Evolutionary conservation across 2,113 vertebrate genomes (phyloP).

Genomic region (Leiothrix lutea): DNA sequence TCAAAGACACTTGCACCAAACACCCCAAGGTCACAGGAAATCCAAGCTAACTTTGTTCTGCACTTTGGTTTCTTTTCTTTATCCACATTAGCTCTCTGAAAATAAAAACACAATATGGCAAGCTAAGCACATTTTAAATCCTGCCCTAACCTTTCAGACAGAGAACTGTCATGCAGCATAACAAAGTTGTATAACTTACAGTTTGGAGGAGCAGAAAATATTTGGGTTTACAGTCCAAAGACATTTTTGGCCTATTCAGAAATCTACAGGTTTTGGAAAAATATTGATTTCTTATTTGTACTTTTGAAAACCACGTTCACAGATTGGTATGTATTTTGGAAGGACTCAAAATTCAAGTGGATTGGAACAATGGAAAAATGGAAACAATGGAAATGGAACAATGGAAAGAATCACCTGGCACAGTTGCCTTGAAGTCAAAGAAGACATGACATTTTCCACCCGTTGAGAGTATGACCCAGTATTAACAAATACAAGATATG

Average conservation of each 20-base stretch:
- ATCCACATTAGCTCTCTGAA: neutral
- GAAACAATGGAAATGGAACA: neutral
- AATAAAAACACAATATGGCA: neutral
- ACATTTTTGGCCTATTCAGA: neutral
- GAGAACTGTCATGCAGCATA: neutral
- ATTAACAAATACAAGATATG: neutral
- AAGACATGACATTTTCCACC: neutral
- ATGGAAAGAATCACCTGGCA: neutral
- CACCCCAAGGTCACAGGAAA: neutral
- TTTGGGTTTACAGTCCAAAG: neutral
- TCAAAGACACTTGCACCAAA: neutral
- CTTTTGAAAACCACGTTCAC: neutral
- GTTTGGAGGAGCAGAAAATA: neutral
- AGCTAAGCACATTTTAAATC: neutral
- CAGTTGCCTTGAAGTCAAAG: neutral
- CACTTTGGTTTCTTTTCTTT: neutral
- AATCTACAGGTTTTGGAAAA: neutral
- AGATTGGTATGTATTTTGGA: neutral
- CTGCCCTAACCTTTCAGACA: neutral
- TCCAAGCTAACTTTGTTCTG: neutral
- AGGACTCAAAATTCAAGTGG: neutral
- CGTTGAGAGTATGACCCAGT: neutral
- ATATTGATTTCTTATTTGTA: neutral
- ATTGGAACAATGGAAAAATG: neutral
- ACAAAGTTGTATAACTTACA: neutral